Base-by-base conservation (phyloP, 2,113 vertebrate genomes). In the Sus scrofa region DNA sequence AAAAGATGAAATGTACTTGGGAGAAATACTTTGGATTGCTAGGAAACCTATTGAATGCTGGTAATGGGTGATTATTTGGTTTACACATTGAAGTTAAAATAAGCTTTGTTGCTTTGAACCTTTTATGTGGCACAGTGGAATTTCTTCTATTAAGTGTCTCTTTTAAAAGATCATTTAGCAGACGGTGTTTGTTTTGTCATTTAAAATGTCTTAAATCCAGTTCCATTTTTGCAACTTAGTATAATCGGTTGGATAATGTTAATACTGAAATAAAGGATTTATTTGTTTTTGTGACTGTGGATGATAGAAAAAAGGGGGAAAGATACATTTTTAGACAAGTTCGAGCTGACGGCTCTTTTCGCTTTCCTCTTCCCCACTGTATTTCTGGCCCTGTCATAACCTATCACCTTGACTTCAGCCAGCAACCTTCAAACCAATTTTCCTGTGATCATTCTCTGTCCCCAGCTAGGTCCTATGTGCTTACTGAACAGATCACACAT, bases 1-100 rank as follows among this genome's bases (percentile, higher is more conserved):
- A 96, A 93, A 95, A 95, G 96, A 96, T 95, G 81, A 95, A 96
- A 96, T 85, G 14, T 78, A 39, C 73, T 96, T 56, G 83, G 60
- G 83, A 95, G 93, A 60, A 97, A 50, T 92, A 86, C 83, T 89
- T 89, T 11, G 56, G 71, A 95, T 96, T 96, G 95, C 84, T 94
- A 92, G 54, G 68, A 95, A 90, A 86, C 73, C 90, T 96, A 60
- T 82, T 97, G 94, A 79, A 85, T 88, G n/a, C 75, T 56, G 81
- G 89, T 62, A 68, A 68, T 79, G 70, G 75, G 37, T 93, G 56
- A 77, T 92, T 89, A 74, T 92, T 96, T 96, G 89, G 50, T 71
- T 91, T 93, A 94, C 50, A 7, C 67, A 52, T 27, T 3, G 10
- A 67, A 95, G 70, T 92, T 96, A 96, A 94, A 93, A 87, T 94